phyloP scores from a whole-genome alignment of 2,113 vertebrate species.

The Prietella phreatophila region DNA sequence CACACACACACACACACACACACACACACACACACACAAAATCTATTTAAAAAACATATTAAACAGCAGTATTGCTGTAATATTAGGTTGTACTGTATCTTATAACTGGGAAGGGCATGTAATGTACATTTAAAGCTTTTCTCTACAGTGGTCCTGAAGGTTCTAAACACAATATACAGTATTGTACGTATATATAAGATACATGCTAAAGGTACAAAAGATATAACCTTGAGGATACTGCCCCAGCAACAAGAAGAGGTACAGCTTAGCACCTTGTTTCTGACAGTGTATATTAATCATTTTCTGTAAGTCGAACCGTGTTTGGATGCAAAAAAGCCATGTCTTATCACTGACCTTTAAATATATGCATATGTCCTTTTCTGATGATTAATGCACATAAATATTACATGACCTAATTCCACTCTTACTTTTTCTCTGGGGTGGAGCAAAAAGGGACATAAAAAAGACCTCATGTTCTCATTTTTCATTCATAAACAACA shows the following conservation, averaged over 20 bases:
- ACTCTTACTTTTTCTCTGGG: not conserved
- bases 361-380: not conserved
- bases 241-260: not conserved
- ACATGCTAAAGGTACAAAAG: not conserved
- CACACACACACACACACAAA: not conserved
- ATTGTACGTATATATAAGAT: too few relatives aligned
- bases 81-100: not conserved
- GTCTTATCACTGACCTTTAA: conserved; percentile 12
- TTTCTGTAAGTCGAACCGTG: not conserved
- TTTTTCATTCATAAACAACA: not conserved
- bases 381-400: not conserved
- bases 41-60: not conserved
- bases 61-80: not conserved
- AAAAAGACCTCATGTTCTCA: not conserved
- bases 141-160: not conserved
- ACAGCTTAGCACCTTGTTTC: conserved; percentile 9
- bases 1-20: conserved; percentile 4
- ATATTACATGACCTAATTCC: not conserved
- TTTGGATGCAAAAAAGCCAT: conserved; percentile 22
- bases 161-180: not conserved
- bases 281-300: conserved; percentile 21
- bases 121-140: not conserved
- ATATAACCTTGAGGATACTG: not conserved
- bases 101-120: not conserved
- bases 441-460: not conserved